A percentile compares a stretch with the other conserved stretches of the same genome.
Evolutionary conservation across 2,113 vertebrate species (phyloP).

Genomic region (Glareola pratincola): DNA sequence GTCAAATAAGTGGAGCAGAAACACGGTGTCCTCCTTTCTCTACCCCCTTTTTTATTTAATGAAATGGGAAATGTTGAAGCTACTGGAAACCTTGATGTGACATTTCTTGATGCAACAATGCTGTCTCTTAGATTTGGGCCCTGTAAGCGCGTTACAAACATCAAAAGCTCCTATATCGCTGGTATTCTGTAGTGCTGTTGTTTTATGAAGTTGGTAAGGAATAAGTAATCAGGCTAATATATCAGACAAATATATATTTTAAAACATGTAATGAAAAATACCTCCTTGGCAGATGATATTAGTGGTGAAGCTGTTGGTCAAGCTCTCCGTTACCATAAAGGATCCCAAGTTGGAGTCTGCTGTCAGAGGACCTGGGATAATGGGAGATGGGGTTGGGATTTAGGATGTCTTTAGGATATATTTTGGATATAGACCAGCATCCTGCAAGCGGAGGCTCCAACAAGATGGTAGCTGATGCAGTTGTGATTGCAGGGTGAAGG

Average conservation of each 20-base stretch:
- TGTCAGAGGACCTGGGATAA: neutral
- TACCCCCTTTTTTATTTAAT: neutral
- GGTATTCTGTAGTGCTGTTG: neutral
- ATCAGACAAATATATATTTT: neutral
- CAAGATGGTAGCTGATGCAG: neutral
- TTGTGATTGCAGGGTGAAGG: neutral
- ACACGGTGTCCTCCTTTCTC: neutral
- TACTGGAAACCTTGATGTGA: conserved; percentile 39
- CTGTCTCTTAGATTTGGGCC: neutral
- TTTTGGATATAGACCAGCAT: neutral
- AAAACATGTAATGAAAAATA: neutral
- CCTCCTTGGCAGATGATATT: neutral
- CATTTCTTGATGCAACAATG: neutral
- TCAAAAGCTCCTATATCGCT: neutral
- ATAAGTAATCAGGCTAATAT: neutral
- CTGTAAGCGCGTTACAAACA: neutral
- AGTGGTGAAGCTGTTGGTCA: neutral
- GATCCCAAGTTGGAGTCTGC: neutral
- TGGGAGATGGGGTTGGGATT: neutral
- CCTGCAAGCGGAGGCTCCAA: neutral
- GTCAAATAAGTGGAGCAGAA: conserved; percentile 29
- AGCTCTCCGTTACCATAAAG: neutral
- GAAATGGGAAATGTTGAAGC: conserved; percentile 38
- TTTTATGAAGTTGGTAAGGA: neutral
- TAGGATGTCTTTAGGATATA: neutral